Base-by-base conservation (phyloP, 2,888 invertebrate species). In the Ischnus inquisitorius region DNA sequence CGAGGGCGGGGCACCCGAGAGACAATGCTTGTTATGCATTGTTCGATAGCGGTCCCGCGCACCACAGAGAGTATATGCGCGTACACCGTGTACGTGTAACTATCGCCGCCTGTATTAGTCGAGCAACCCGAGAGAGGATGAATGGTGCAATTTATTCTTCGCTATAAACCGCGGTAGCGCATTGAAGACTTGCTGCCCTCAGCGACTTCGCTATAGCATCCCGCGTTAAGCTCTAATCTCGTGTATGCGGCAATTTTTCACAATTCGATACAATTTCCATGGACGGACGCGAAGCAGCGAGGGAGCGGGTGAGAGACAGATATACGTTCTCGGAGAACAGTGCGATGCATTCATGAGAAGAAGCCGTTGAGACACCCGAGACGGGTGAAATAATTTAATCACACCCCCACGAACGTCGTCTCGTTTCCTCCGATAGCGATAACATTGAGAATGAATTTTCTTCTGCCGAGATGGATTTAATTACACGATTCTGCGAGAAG, bases 21-120 rank as follows among this genome's bases (percentile, higher is more conserved):
- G 90, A 92, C 92, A 92, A 92, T 92, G 91, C 92, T 91, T 87
- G 91, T 92, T 90, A 91, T 90, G 91, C 90, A 90, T 91, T 91
- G 91, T 92, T 90, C 90, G 82, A 75, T 80, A 85, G 82, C 80
- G 83, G 48, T 48, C 25, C 25, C 60, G 67, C 67, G 67, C 12
- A 16, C 65, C 48, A 28, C 57, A 51, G n/a, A 39, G 28, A 60
- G 57, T 41, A 48, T 51, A 60, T 54, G 65, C 65, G 57, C 16
- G 28, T 72, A 67, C 57, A 46, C 76, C 72, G 74, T 74, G 83
- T 85, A 83, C 82, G 81, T 71, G 76, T 34, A 69, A 69, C 82
- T 76, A 80, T 79, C 57, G 75, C n/a, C n/a, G 48, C 46, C 34
- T 8, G 54, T 74, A 48, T 12, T 34, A 54, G 72, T 48, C 34